Conservation (phyloP, 2,113 vertebrate genomes). For the Anoplopoma fimbria region DNA sequence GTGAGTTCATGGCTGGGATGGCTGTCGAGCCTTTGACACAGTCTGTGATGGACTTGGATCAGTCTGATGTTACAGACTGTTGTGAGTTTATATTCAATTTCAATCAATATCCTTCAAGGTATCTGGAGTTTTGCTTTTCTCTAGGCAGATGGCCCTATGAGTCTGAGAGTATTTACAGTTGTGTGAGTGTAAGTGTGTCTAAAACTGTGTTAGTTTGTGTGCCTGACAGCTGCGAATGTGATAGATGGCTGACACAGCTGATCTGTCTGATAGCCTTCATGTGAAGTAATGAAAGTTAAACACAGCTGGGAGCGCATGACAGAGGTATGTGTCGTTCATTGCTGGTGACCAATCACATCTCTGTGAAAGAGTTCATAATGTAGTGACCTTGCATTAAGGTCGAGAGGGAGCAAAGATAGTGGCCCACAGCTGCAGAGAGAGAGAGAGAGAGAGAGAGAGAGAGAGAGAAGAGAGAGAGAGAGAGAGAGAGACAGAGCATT, state of each 20-base stretch:
- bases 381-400: conserved; percentile 57
- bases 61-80: conserved; percentile 64
- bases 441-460: neutral
- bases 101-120: conserved; percentile 25
- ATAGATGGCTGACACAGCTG: conserved; percentile 69
- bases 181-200: conserved; percentile 9
- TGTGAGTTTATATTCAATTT: conserved; percentile 57
- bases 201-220: conserved; percentile 32
- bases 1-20: conserved; percentile 59
- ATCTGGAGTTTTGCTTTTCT: conserved; percentile 38
- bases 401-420: conserved; percentile 30
- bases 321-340: conserved; percentile 45
- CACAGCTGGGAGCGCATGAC: conserved; percentile 70
- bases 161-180: neutral
- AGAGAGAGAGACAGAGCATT: conserved; percentile 8
- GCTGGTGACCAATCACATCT: conserved; percentile 52
- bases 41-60: conserved; percentile 55
- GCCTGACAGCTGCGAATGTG: conserved; percentile 59
- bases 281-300: conserved; percentile 72
- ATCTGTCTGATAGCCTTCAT: conserved; percentile 59
- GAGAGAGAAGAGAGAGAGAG: conserved; percentile 35
- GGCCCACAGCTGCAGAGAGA: conserved; percentile 67
- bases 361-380: conserved; percentile 28
- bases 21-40: conserved; percentile 52
- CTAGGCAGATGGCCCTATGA: neutral